Evolutionary conservation across 1,140 invertebrate species (phyloP).

Genomic region (Trichonephila inaurata): DNA sequence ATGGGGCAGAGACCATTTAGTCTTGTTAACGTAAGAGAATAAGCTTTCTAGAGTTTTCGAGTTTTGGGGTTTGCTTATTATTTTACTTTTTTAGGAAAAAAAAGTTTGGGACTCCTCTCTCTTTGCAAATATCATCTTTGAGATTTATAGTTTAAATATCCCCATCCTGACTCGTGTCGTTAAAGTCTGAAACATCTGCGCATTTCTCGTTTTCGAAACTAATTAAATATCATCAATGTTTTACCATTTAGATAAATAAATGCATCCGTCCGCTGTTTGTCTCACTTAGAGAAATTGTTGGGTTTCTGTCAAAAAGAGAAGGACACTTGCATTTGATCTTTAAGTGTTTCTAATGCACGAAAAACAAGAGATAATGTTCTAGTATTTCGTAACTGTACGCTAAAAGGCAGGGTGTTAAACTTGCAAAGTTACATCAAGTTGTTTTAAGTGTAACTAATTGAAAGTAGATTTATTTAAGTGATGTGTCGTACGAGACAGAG

Average conservation of each 20-base stretch:
- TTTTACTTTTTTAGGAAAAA: constrained; percentile 57
- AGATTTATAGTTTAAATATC: constrained; percentile 58
- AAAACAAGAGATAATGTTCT: constrained; percentile 26
- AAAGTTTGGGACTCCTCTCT: constrained; percentile 26
- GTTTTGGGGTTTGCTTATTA: constrained; percentile 57
- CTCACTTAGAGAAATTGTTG: constrained; percentile 54
- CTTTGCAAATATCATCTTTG: constrained; percentile 46
- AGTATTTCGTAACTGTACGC: not conserved
- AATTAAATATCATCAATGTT: constrained; percentile 66
- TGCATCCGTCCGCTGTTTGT: constrained; percentile 31
- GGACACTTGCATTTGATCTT: constrained; percentile 29
- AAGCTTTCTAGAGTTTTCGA: constrained; percentile 50
- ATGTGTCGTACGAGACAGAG: not conserved
- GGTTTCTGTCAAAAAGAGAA: constrained; percentile 24
- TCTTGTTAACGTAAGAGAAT: constrained; percentile 69
- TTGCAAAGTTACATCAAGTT: not conserved
- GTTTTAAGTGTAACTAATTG: constrained; percentile 41
- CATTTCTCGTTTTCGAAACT: constrained; percentile 53
- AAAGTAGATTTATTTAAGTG: constrained; percentile 35
- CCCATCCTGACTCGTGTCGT: constrained; percentile 42
- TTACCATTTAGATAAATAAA: constrained; percentile 64
- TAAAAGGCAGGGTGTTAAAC: constrained; percentile 10
- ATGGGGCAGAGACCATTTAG: constrained; percentile 70
- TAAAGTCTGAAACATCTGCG: constrained; percentile 14
- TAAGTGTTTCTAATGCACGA: constrained; percentile 50